A percentile compares a stretch with the other conserved stretches of the same genome.
Conservation (phyloP, 37 sponge, comb jelly and placozoan species). For the Agelas oroides region DNA sequence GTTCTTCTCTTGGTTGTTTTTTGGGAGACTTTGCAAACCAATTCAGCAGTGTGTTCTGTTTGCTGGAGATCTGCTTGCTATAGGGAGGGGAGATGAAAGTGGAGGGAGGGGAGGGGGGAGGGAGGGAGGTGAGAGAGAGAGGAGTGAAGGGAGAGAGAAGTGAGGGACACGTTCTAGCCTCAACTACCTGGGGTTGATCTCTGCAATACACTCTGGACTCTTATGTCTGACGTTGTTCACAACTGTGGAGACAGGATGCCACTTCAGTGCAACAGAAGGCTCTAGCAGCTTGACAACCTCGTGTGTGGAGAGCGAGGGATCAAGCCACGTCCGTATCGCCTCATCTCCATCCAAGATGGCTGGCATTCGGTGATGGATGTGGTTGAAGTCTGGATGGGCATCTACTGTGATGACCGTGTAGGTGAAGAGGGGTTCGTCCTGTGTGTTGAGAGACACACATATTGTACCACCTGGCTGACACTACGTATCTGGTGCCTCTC, state of each 20-base stretch:
- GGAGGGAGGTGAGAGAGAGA: not conserved
- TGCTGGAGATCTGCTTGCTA: constrained; percentile 51
- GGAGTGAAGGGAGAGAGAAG: not conserved
- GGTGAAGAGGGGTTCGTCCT: constrained; percentile 78
- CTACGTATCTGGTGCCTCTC: too few species aligned
- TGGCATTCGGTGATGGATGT: constrained; percentile 93
- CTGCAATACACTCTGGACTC: constrained; percentile 73
- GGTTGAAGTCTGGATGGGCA: constrained; percentile 57
- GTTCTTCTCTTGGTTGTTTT: constrained; percentile 14
- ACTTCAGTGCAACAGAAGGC: constrained; percentile 45
- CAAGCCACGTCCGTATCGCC: constrained; percentile 74
- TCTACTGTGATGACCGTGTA: constrained; percentile 91
- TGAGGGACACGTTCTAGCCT: too few species aligned
- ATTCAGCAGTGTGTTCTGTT: constrained; percentile 57
- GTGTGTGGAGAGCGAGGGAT: constrained; percentile 41
- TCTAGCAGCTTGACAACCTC: constrained; percentile 50
- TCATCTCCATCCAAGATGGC: constrained; percentile 86
- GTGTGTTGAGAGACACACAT: not conserved
- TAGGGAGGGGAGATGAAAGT: constrained; percentile 1
- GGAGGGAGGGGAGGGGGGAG: constrained; percentile 5
- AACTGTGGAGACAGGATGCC: constrained; percentile 83
- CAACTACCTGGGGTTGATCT: constrained; percentile 61
- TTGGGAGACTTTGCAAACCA: constrained; percentile 44
- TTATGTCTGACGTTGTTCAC: constrained; percentile 85
- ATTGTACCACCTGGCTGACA: too few species aligned